Base-by-base conservation (phyloP, 2,797 vertebrate genomes). In the Sphenopsis melanotis region DNA sequence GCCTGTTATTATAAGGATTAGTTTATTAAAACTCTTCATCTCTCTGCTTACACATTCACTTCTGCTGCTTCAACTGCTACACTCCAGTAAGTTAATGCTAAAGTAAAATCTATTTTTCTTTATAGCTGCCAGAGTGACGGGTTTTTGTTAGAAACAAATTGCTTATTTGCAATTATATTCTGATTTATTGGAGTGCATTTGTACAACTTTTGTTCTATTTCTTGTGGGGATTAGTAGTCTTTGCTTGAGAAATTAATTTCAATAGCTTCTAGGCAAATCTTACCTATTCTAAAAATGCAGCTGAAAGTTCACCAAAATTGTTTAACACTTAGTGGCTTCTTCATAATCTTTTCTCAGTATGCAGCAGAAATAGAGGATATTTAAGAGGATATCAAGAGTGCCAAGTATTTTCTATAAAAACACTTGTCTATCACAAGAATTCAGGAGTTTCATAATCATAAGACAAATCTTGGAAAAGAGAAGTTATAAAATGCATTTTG, bases 11-110 rank as follows among this genome's bases (percentile, higher is more conserved):
- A 41, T 53, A 57, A 65, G 34, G 23, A 89, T 72, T 76, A 74
- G 27, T 83, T 90, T 89, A 86, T 88, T 91, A 81, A 94, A 91
- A 81, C 23, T 56, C 71, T 86, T 81, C 8, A 55, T 95, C 53
- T 85, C 36, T 83, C 65, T 88, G 36, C 50, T 94, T 89, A 61
- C 15, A 71, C 7, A 15, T 74, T 74, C 49, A 50, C 5, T 78
- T 94, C 72, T 94, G 22, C 61, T 88, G 21, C 50, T 83, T 64
- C 20, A 83, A 44, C 49, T 44, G 36, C 76, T 71, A 27, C 9
- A 44, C 42, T 71, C 12, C 39, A 69, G 17, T 61, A 83, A 47
- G 56, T 47, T 34, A 57, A 26, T 55, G 32, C 2, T 77, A 49
- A 91, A 63, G 37, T 79, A 34, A 87, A 64, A 83, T 41, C 6